Base-by-base conservation (phyloP, 2,888 invertebrate species). In the Busseola fusca region DNA sequence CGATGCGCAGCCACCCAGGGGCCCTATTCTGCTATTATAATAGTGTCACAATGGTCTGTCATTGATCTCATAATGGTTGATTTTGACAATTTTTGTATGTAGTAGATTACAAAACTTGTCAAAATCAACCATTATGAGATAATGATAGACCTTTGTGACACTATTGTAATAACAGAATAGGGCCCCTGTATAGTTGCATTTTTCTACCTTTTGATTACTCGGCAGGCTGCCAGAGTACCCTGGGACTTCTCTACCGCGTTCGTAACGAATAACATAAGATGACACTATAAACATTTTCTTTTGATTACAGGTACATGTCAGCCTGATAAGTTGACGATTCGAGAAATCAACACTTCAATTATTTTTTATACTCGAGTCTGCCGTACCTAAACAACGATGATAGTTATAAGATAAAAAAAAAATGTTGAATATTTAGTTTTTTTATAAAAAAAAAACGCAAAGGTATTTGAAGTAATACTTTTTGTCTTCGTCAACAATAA, bases 241-340 rank as follows among this genome's bases (percentile, higher is more conserved):
- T 54, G 10, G 10, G 2, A 57, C 21, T 18, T 65, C 54, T 40
- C 12, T n/a, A 6, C 68, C n/a, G 40, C 10, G 54, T 50, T n/a
- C 3, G 27, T 71, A 48, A 50, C 25, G 14, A 54, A 71, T n/a
- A 65, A 37, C 34, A 72, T 72, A 63, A 57, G 52, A 64, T 72
- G 64, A 64, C 56, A 58, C 40, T 74, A 59, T 63, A 73, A 60
- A 10, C 42, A 66, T 79, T 65, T 74, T 80, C 62, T 76, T 75
- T 86, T 84, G 64, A 63, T 87, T 86, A 34, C 87, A 87, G 87
- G 87, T 87, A 86, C 85, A 86, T 87, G 87, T 69, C 82, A 64
- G 74, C 80, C 69, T 84, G 60, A 72, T 69, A 71, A 69, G 63
- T 80, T 77, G 78, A 74, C 72, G 66, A 75, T 66, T 70, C 64